Conservation (phyloP, 1,140 invertebrate species). For the Atta cephalotes region DNA sequence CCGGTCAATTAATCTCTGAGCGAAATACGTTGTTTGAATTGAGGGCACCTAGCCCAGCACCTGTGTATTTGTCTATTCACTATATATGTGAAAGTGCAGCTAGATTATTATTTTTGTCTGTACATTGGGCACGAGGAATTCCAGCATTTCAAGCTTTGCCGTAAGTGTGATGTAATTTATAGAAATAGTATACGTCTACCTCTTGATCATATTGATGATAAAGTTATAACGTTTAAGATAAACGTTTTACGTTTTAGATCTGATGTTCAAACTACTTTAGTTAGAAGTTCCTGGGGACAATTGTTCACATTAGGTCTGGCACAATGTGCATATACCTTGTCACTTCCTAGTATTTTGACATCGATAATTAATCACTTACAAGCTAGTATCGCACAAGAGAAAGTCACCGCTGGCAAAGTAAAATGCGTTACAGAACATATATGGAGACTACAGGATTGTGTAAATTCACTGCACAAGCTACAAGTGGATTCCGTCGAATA, state of each 20-base stretch:
- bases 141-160: slow-evolving; percentile 93
- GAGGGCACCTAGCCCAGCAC: slow-evolving; percentile 93
- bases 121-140: slow-evolving; percentile 95
- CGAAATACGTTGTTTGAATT: slow-evolving; percentile 92
- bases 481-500: slow-evolving; percentile 94
- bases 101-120: slow-evolving; percentile 94
- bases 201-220: neutral
- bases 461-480: slow-evolving; percentile 91
- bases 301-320: slow-evolving; percentile 96
- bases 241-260: slow-evolving; percentile 87
- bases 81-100: slow-evolving; percentile 97
- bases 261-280: slow-evolving; percentile 93
- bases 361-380: slow-evolving; percentile 92
- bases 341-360: slow-evolving; percentile 92
- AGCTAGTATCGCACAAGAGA: slow-evolving; percentile 90
- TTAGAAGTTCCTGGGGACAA: slow-evolving; percentile 96
- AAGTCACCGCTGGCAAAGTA: slow-evolving; percentile 90
- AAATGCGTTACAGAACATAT: slow-evolving; percentile 94
- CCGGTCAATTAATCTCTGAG: slow-evolving; percentile 89
- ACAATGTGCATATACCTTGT: slow-evolving; percentile 94
- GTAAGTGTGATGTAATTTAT: slow-evolving; percentile 83
- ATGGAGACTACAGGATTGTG: slow-evolving; percentile 93
- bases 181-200: neutral
- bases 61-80: slow-evolving; percentile 94
- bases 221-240: neutral